Conservation (phyloP, 2,888 invertebrate genomes). For the Apamea epomidion region DNA sequence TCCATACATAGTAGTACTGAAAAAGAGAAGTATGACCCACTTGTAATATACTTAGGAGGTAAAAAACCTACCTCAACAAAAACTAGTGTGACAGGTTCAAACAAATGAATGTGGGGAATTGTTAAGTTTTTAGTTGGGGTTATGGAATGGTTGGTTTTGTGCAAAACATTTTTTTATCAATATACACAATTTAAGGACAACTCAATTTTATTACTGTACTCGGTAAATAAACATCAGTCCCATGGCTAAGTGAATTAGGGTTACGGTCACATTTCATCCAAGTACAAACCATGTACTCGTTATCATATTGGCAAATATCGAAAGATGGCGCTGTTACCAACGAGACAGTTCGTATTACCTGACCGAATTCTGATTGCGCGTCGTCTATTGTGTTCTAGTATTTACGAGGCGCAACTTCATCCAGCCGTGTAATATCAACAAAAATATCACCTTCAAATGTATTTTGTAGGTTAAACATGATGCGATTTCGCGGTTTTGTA, state of each 20-base stretch:
- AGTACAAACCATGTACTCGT: slow-evolving; percentile 13
- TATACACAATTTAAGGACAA: neutral
- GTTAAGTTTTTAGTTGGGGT: neutral
- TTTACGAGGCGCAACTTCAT: slow-evolving; percentile 65
- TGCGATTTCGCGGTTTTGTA: slow-evolving; percentile 87
- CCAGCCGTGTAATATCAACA: slow-evolving; percentile 87
- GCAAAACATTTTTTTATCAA: neutral
- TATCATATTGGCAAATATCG: slow-evolving; percentile 50
- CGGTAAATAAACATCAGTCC: neutral
- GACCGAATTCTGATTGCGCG: slow-evolving; percentile 75
- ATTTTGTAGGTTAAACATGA: slow-evolving; percentile 90
- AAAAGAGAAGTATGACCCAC: neutral
- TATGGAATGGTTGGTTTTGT: too few relatives aligned
- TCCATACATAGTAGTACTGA: neutral
- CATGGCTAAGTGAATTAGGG: slow-evolving; percentile 25
- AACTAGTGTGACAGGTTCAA: neutral
- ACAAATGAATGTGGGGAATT: neutral
- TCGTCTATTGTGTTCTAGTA: slow-evolving; percentile 65
- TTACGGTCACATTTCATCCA: slow-evolving; percentile 20
- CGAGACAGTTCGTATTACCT: slow-evolving; percentile 75
- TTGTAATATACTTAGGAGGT: neutral
- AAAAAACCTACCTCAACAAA: neutral
- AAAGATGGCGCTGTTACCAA: slow-evolving; percentile 83
- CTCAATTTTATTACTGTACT: slow-evolving; percentile 8
- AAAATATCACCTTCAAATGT: slow-evolving; percentile 90